Base-by-base conservation (phyloP, 2,797 vertebrate species). In the Chaetodon trifasciatus region DNA sequence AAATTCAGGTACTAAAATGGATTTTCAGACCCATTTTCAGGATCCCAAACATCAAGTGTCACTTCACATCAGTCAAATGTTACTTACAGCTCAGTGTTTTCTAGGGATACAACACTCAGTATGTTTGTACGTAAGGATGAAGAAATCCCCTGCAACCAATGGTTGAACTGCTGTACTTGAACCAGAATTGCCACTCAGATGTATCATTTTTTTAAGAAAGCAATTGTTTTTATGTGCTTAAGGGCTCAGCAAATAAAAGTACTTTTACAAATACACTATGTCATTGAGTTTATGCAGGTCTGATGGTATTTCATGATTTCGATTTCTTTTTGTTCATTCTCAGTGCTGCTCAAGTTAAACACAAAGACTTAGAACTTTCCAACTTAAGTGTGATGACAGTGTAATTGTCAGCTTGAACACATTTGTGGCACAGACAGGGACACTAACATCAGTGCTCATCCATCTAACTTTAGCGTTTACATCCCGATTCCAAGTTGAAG, bases 1-100 rank as follows among this genome's bases (percentile, higher is more conserved):
- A 81, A 79, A 84, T 85, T 86, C 87, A 86, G 92, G 93, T 92
- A 93, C 92, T 86, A 72, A 80, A 85, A 66, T 32, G 2, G 6
- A 37, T 46, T 47, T 76, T 76, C n/a, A 74, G 53, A 40, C 44
- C 32, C 3, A 37, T 50, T 52, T 76, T 75, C n/a, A 74, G 56
- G 32, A 75, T 66, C 50, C 49, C 40, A 47, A 50, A 11, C 4
- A 49, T 53, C 19, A 35, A 1, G 21, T 50, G 19, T 66, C 39
- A 19, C 21, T 49, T 58, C 23, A 28, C 47, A 28, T 19, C 11
- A 7, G 24, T 67, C 11, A 23, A 5, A 46, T 57, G 53, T 11
- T 11, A 23, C 53, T 75, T 37, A 52, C 61, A 70, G 53, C 44
- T 56, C 68, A 69, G 46, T 74, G 28, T 72, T 62, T 70, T 65